These are phyloP conservation scores for Phocoena phocoena DNA, from an alignment of 2,113 vertebrate genomes.

Conservation along the genomic window DNA sequence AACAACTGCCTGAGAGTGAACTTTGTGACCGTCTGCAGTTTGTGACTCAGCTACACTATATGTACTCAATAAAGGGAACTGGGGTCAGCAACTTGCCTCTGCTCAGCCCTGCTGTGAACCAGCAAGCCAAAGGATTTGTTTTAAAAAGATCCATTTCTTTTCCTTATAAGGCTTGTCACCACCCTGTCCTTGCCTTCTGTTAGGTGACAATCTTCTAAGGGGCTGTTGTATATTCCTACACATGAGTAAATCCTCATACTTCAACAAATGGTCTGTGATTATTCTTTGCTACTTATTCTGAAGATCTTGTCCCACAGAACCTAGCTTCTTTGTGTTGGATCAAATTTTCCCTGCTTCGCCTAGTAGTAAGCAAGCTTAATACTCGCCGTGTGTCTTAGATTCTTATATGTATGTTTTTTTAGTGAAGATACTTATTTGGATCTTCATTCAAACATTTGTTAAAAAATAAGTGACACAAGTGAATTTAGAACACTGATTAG, in stretches of 20 bases:
- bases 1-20: neutral
- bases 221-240: neutral
- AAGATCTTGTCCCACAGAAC: neutral
- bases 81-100: neutral
- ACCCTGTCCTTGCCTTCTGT: neutral
- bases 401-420: neutral
- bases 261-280: neutral
- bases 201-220: neutral
- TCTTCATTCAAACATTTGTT: neutral
- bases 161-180: neutral
- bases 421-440: neutral
- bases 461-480: neutral
- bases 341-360: neutral
- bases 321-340: neutral
- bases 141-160: neutral
- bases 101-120: neutral
- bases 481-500: neutral
- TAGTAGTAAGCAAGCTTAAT: neutral
- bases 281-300: neutral
- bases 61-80: neutral
- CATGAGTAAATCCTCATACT: neutral
- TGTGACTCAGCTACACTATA: neutral
- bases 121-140: neutral
- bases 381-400: neutral
- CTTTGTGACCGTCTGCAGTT: neutral